Base-by-base conservation (phyloP, 1,140 invertebrate genomes). In the Riptortus pedestris region DNA sequence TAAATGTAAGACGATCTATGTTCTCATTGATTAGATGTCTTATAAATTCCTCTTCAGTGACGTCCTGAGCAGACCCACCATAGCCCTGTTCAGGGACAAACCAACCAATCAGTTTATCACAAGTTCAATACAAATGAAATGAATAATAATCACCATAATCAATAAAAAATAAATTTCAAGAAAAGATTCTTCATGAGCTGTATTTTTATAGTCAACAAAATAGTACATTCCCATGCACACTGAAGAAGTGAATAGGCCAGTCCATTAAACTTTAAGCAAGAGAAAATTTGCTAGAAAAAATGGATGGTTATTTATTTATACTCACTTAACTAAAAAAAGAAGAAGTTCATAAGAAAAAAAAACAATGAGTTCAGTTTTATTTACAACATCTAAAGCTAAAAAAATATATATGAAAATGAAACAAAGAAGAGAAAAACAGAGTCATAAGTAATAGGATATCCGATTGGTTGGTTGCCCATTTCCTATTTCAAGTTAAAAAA, bases 41-140 rank as follows among this genome's bases (percentile, higher is more conserved):
- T 38, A 68, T 65, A 9, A 68, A 51, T 33, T 68, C 65, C 62
- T 68, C 67, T 63, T 68, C 63, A 28, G 20, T 48, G 27, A 20
- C 51, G 29, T 24, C n/a, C 27, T 43, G 63, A 20, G 64, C 18
- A 31, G 64, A 58, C 64, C 64, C 33, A 61, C 55, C 55, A 65
- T 48, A 62, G 43, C 26, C 66, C 64, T 65, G 66, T 63, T 67
- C 28, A 26, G 57, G 59, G 59, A 64, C 33, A 66, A 67, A 67
- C 66, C 66, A 67, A 67, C 62, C 66, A 67, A 67, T 67, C 66
- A 67, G 59, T 55, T 26, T 55, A 24, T 24, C 22, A 20, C 12
- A 47, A n/a, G 45, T 47, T 3, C 22, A n/a, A 47, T 47, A 47
- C 18, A 47, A n/a, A 45, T 18, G 20, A 45, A 47, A 5, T 47